Evolutionary conservation across 2,113 vertebrate genomes (phyloP).

Genomic region (Hippocampus mohnikei): DNA sequence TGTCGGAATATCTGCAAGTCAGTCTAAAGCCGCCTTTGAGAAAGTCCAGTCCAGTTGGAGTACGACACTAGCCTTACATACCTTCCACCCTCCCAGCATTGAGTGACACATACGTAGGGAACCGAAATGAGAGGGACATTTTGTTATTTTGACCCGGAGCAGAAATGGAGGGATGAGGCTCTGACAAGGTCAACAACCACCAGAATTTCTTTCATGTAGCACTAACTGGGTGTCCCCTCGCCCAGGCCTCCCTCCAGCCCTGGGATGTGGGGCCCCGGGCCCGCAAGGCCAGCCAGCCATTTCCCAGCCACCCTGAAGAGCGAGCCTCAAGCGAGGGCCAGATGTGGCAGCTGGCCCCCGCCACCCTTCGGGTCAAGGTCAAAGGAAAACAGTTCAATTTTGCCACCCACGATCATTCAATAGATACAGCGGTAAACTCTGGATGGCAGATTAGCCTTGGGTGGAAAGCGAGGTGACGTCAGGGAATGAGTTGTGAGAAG

Average conservation of each 20-base stretch:
- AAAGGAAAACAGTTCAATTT: conserved; percentile 72
- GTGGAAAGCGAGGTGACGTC: conserved; percentile 16
- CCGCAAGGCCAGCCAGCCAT: conserved; percentile 57
- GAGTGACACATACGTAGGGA: conserved; percentile 37
- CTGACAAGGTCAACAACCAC: conserved; percentile 54
- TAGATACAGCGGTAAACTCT: conserved; percentile 49
- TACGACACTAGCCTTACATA: conserved; percentile 13
- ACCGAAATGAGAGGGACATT: conserved; percentile 45
- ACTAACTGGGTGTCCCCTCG: conserved; percentile 54
- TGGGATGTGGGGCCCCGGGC: conserved; percentile 52
- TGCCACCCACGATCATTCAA: conserved; percentile 71
- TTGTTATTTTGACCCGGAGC: conserved; percentile 54
- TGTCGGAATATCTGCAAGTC: background rate
- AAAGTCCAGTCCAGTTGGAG: background rate
- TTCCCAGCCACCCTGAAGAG: conserved; percentile 67
- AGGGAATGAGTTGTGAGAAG: conserved; percentile 4
- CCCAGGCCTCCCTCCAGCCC: conserved; percentile 33
- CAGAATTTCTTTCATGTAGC: conserved; percentile 60
- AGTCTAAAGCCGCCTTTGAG: background rate
- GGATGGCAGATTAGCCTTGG: conserved; percentile 26
- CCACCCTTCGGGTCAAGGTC: conserved; percentile 73
- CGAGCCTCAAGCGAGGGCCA: conserved; percentile 65
- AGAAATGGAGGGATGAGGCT: conserved; percentile 53
- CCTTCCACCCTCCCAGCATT: conserved; percentile 34
- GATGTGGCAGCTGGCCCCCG: conserved; percentile 71